phyloP scores from a whole-genome alignment of 2,797 vertebrate species.

The Caiman crocodilus region DNA sequence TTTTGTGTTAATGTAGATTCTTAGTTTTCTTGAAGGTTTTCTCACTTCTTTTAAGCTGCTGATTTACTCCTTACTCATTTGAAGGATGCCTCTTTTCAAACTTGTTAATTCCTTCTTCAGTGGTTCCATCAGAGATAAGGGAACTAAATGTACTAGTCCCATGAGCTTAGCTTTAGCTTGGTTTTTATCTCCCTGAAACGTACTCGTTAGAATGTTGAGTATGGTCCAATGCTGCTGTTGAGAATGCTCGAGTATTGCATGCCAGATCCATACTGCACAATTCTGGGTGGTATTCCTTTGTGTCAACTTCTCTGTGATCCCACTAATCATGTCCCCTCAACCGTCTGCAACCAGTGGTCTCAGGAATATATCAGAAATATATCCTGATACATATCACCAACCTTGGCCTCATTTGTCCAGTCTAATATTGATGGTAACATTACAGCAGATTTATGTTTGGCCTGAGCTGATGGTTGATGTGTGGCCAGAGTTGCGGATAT shows the following conservation, averaged over 20 bases:
- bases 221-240: background rate
- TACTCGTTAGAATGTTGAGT: conserved; percentile 26
- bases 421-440: background rate
- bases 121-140: conserved; percentile 40
- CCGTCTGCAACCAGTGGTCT: background rate
- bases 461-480: background rate
- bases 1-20: background rate
- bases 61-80: conserved; percentile 30
- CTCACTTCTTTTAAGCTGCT: conserved; percentile 3
- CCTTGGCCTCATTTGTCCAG: background rate
- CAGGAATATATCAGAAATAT: background rate
- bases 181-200: conserved; percentile 47
- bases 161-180: conserved; percentile 67
- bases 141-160: conserved; percentile 41
- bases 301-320: background rate
- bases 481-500: background rate
- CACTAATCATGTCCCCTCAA: background rate
- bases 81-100: conserved; percentile 60
- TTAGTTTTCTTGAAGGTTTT: background rate
- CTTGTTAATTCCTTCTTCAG: conserved; percentile 64
- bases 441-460: background rate
- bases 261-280: conserved; percentile 2
- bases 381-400: no score
- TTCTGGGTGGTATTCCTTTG: background rate
- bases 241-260: background rate